Evolutionary conservation across 2,797 vertebrate genomes (phyloP), one percentile per base, ranked within the genome.

Genomic region (Atherinosoma microstoma): DNA sequence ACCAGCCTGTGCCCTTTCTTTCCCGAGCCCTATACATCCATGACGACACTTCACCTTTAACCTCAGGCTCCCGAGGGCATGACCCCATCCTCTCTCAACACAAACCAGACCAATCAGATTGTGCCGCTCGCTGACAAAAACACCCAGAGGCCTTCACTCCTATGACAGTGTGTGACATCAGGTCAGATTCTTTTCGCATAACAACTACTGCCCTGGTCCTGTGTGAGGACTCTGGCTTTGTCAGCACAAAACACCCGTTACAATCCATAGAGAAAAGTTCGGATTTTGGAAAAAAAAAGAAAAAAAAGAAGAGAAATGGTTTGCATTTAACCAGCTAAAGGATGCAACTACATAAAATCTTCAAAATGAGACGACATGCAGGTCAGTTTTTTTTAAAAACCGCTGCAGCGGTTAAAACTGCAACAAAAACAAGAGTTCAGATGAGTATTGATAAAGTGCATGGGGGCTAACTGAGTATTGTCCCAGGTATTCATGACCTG

Each of bases 161-260:
- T 76, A 77, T 92, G 92, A 93, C 92, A 92, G 90, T 88, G 84
- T 82, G 89, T 93, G 92, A 91, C 91, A 92, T 91, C 90, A 91
- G 92, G 92, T 94, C 93, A 93, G 92, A 92, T 93, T 93, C 91
- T 85, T 93, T 91, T 88, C 89, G 82, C 92, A 90, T 91, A 93
- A 92, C 91, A 92, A 93, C 93, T 84, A 84, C 58, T 74, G 64
- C 82, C 75, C 59, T 18, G 64, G 80, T 76, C 73, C 61, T 64
- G 78, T 68, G 87, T 71, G 89, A 87, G 75, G 82, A 86, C 54
- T 80, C 76, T 11, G 79, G 76, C 85, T 92, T 87, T 90, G 89
- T 92, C 89, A 90, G 91, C 92, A 87, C 80, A 87, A 91, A 87
- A 86, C 76, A 51, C 4, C 60, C 63, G 2, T 56, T 78, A 74